A percentile compares a stretch with the other conserved stretches of the same genome.
Evolutionary conservation across 2,888 invertebrate genomes (phyloP).

Genomic region (Creontiades dilutus): DNA sequence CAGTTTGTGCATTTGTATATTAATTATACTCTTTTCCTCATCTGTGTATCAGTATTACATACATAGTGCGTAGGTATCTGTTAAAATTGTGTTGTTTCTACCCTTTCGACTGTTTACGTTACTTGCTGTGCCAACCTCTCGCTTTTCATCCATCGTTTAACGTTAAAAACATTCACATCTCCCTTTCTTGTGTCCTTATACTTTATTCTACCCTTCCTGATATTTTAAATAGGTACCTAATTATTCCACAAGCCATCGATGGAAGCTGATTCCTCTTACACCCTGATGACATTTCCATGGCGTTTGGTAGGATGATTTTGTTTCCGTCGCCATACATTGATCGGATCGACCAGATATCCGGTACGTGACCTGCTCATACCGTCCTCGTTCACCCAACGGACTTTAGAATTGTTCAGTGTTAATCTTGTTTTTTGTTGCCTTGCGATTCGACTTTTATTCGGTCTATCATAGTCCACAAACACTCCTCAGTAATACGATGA

Average conservation of each 20-base stretch:
- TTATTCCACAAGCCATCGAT: not conserved
- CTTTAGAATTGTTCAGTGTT: not conserved
- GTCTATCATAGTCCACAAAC: too few relatives aligned
- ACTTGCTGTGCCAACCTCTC: not conserved
- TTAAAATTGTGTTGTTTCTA: not conserved
- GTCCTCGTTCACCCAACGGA: not conserved
- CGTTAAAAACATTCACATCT: not conserved
- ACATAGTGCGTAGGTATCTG: not conserved
- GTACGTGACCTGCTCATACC: not conserved
- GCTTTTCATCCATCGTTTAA: not conserved
- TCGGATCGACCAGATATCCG: constrained; percentile 3
- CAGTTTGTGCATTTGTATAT: not conserved
- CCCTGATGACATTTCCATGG: not conserved
- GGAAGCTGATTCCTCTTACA: constrained; percentile 20
- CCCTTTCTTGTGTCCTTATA: not conserved
- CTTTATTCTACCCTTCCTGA: constrained; percentile 3
- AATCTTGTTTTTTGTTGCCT: not conserved
- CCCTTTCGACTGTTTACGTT: constrained; percentile 2
- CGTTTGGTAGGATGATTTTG: not conserved
- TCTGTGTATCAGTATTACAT: not conserved
- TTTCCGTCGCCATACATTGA: not conserved
- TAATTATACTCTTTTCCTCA: not conserved
- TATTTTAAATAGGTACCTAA: not conserved
- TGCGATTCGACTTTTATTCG: not conserved
- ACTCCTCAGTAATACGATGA: too few relatives aligned